Evolutionary conservation across 2,797 vertebrate species (phyloP).

Genomic region (Myotis pilosus): DNA sequence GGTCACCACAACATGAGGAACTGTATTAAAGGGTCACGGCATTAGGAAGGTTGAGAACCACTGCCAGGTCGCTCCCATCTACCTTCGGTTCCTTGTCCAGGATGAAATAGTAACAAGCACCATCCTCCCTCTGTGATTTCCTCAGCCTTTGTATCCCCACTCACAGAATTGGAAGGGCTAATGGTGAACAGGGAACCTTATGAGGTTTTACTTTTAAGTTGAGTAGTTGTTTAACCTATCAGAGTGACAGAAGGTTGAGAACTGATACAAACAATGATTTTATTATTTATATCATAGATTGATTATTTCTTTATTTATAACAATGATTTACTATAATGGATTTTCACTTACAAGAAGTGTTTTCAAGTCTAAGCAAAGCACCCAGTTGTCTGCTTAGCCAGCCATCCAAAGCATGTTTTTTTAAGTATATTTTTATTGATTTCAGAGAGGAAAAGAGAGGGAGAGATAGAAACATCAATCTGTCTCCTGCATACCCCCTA

Average conservation of each 20-base stretch:
- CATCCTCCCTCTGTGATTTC: neutral
- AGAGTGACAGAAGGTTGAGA: conserved; percentile 7
- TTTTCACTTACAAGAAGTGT: neutral
- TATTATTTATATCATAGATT: neutral
- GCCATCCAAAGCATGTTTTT: neutral
- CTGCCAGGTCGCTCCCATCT: no score
- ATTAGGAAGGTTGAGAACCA: no score
- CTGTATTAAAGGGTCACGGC: no score
- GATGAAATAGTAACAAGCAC: neutral
- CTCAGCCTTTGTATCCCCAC: neutral
- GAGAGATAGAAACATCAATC: neutral
- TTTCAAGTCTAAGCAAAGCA: neutral
- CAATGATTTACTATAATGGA: neutral
- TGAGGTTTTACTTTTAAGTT: neutral
- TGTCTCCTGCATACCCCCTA: neutral
- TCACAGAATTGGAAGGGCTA: neutral
- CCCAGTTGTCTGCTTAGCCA: neutral
- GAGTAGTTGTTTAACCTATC: neutral
- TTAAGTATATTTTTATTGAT: neutral
- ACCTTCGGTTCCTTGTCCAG: neutral
- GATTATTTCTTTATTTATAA: neutral
- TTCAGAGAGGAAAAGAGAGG: neutral
- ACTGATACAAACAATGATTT: neutral
- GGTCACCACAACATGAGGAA: no score
- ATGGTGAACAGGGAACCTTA: neutral